These are phyloP conservation scores for Tetragonula clypearis DNA, from an alignment of 1,140 invertebrate genomes.

Conservation along the genomic window DNA sequence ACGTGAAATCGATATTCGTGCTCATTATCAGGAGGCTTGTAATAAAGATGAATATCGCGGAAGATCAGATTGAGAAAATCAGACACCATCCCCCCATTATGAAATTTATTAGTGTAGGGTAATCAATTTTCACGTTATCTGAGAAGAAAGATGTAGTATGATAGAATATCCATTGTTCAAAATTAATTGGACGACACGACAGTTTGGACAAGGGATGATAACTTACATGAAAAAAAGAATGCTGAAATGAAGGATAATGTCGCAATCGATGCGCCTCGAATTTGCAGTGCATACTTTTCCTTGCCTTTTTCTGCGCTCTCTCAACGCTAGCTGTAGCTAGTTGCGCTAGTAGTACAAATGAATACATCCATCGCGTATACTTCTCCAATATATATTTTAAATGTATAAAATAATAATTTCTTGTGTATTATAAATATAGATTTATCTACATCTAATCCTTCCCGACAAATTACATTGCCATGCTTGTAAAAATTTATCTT, in stretches of 20 bases:
- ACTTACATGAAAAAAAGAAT: not conserved
- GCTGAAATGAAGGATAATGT: not conserved
- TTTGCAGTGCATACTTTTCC: not conserved
- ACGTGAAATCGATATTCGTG: not conserved
- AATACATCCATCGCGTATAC: not conserved
- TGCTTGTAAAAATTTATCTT: too few relatives aligned
- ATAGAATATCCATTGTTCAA: not conserved
- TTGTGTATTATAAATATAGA: too few relatives aligned
- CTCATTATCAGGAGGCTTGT: not conserved
- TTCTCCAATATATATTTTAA: not conserved
- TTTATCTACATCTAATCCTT: too few relatives aligned
- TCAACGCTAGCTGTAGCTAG: too few relatives aligned
- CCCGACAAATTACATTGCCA: too few relatives aligned
- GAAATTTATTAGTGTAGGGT: not conserved
- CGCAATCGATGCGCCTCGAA: not conserved
- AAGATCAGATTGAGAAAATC: not conserved
- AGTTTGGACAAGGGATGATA: not conserved
- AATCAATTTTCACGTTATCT: not conserved
- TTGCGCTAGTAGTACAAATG: not conserved
- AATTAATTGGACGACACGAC: not conserved
- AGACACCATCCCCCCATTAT: not conserved
- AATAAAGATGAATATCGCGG: not conserved
- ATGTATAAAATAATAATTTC: too few relatives aligned
- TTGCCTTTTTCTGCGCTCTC: not conserved
- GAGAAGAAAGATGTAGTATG: not conserved